These are phyloP conservation scores for Falcaria lacertinaria DNA, from an alignment of 2,888 invertebrate genomes.

Conservation along the genomic window DNA sequence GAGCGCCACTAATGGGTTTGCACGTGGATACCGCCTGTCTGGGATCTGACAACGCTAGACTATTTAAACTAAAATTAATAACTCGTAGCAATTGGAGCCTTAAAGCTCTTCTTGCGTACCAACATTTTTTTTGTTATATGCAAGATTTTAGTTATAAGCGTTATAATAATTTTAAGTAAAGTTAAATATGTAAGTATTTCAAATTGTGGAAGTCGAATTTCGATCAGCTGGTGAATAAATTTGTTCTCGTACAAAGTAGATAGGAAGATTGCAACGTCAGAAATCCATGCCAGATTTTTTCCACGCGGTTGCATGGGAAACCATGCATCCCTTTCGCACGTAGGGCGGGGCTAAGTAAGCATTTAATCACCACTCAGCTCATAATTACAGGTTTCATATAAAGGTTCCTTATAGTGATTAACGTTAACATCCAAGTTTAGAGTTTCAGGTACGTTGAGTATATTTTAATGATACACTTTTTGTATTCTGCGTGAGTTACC, in stretches of 20 bases:
- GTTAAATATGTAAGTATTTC: too few species aligned
- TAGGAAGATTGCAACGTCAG: neutral
- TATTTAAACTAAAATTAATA: too few species aligned
- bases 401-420: slow-evolving; percentile 16
- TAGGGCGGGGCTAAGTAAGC: slow-evolving; percentile 28
- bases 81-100: too few species aligned
- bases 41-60: too few species aligned
- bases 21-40: too few species aligned
- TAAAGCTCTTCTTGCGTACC: too few species aligned
- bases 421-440: slow-evolving; percentile 11
- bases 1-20: too few species aligned
- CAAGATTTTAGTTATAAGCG: too few species aligned
- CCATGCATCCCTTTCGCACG: slow-evolving; percentile 23
- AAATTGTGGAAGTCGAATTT: too few species aligned
- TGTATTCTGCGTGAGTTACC: neutral
- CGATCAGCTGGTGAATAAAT: too few species aligned
- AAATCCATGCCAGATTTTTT: neutral
- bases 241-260: neutral
- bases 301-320: slow-evolving; percentile 5
- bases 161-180: too few species aligned
- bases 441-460: slow-evolving; percentile 3
- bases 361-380: slow-evolving; percentile 32
- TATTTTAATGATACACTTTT: slow-evolving; percentile 9
- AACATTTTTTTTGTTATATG: too few species aligned
- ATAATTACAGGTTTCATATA: slow-evolving; percentile 27